Evolutionary conservation across 2,888 invertebrate species (phyloP).

Genomic region (Phyto melanocephala): DNA sequence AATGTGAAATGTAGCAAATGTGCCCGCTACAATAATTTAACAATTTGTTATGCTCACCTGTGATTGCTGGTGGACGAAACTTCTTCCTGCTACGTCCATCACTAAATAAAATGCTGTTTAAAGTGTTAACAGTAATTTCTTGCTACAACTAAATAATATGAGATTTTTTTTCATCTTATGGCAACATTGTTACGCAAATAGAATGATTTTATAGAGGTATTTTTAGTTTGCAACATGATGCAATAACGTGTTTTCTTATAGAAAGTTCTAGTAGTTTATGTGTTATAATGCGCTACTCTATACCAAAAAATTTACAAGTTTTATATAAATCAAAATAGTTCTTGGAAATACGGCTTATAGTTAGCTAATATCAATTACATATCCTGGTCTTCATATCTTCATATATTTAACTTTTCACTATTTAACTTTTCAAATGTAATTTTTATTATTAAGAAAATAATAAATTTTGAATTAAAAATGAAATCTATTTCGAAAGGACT

Average conservation of each 20-base stretch:
- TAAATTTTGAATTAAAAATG: too few relatives aligned
- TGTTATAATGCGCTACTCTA: too few relatives aligned
- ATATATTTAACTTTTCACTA: too few relatives aligned
- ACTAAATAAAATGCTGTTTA: constrained; percentile 18
- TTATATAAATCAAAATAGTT: too few relatives aligned
- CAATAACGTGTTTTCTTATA: constrained; percentile 24
- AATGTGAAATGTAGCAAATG: background rate
- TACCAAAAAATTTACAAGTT: too few relatives aligned
- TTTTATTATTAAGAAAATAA: too few relatives aligned
- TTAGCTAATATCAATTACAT: too few relatives aligned
- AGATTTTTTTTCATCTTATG: constrained; percentile 9
- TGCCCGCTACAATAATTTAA: background rate
- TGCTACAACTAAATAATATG: background rate
- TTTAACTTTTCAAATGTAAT: too few relatives aligned
- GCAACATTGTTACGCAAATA: constrained; percentile 15
- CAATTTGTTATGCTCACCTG: constrained; percentile 37
- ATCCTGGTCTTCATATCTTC: too few relatives aligned
- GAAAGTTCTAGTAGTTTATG: too few relatives aligned
- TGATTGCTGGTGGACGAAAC: background rate
- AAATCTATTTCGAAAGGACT: too few relatives aligned
- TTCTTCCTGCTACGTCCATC: background rate
- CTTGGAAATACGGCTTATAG: too few relatives aligned
- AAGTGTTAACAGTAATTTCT: constrained; percentile 49
- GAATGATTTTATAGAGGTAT: background rate
- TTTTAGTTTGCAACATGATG: background rate